Base-by-base conservation (phyloP, 2,888 invertebrate species). In the Philonicus albiceps region DNA sequence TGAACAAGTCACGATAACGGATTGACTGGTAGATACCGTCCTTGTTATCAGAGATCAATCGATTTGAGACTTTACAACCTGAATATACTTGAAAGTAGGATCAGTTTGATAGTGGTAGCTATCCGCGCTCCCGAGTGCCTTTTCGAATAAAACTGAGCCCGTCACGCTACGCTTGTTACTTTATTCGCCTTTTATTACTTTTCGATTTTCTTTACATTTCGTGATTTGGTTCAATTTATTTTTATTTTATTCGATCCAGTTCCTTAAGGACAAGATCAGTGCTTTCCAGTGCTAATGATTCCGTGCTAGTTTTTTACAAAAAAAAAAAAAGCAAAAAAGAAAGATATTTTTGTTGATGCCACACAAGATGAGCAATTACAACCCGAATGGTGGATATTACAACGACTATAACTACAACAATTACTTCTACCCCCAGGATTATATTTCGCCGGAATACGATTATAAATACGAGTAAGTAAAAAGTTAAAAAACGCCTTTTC, bases 341-440 rank as follows among this genome's bases (percentile, higher is more conserved):
- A 49, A 49, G 16, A 80, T 78, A 34, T 78, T 27, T 78, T 64
- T 22, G 64, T 22, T 64, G 11, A 64, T 64, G 64, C 64, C 19
- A 64, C 64, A 64, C 64, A 64, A 43, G 43, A 91, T 91, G 91
- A 90, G 90, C 89, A 91, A 91, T 89, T 91, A 92, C 89, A 91
- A 91, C 90, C 91, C 91, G 87, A 92, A 91, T 90, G 91, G 91
- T 90, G 91, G 91, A 90, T 92, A 92, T 89, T 91, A 91, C 88
- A 92, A 91, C 89, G 91, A 91, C 89, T 92, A 90, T 83, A 89
- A 90, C 89, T 88, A 91, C 87, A 91, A 88, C 55, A 90, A 89
- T 86, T 91, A 90, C 88, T 90, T 90, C 89, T 92, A 91, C 88
- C 91, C 91, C 88, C 91, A 91, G 90, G 92, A 91, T 90, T 91